Base-by-base conservation (phyloP, 1,140 invertebrate genomes). In the Propsilocerus akamusi region DNA sequence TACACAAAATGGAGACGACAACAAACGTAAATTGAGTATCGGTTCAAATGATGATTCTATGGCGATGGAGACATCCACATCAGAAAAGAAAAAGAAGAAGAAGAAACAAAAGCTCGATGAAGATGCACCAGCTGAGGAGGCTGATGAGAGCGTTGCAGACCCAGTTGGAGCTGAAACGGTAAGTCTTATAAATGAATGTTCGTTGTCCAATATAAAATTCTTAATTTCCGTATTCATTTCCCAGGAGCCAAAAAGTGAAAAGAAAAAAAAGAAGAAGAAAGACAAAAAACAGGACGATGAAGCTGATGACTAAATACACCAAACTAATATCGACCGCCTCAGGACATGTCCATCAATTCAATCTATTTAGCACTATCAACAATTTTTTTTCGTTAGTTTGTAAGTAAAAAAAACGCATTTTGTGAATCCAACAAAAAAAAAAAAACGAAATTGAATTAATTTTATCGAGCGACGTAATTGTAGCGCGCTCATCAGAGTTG, bases 201-300 rank as follows among this genome's bases (percentile, higher is more conserved):
- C 25, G 41, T 51, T 30, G 14, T 53, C 17, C 11, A 49, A 52
- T 17, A 54, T 53, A 55, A 65, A 53, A 49, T 47, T 1, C 23
- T 48, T 26, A 46, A 52, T 25, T 56, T 47, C 30, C 47, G 10
- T 55, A 52, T 52, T 46, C 20, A 66, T 60, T 41, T 17, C n/a
- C 6, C 11, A 17, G 34, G 64, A 63, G 52, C 61, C 56, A 41
- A 68, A 76, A 54, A 78, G 81, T 64, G 74, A 81, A 51, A 78
- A 79, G 59, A 78, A 79, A 56, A 78, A 79, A 57, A 82, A 83
- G 60, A 82, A 82, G 64, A 81, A 81, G 66, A 81, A 81, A 58
- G 77, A 80, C 58, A 78, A 79, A 62, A 68, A 73, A 51, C 71
- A 73, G 59, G 72, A 75, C 26, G 67, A 66, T 60, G 62, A 69